Evolutionary conservation across 2,797 vertebrate species (phyloP).

Genomic region (Silurus lanzhouensis): DNA sequence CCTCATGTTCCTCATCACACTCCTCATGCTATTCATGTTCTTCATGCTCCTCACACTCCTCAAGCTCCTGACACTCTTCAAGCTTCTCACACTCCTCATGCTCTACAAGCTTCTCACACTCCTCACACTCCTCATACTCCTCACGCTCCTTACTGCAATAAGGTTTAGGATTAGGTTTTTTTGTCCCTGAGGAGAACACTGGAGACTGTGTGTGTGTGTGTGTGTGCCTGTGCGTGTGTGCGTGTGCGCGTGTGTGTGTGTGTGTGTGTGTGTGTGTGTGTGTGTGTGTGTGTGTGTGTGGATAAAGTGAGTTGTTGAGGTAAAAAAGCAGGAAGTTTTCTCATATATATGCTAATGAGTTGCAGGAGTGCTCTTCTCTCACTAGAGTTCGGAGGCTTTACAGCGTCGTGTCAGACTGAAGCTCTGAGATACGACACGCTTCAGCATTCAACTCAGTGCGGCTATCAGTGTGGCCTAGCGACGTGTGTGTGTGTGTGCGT

Average conservation of each 20-base stretch:
- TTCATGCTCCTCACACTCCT: too few relatives aligned
- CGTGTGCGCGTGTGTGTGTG: not conserved
- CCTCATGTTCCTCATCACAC: too few relatives aligned
- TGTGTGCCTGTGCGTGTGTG: too few relatives aligned
- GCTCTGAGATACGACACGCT: slow-evolving; percentile 62
- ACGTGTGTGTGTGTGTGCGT: slow-evolving; percentile 18
- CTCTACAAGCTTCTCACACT: too few relatives aligned
- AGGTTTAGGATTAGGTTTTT: not conserved
- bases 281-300: slow-evolving; percentile 10
- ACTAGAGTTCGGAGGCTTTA: slow-evolving; percentile 56
- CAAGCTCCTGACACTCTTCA: too few relatives aligned
- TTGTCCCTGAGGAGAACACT: not conserved
- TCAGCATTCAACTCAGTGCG: slow-evolving; percentile 56
- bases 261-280: not conserved
- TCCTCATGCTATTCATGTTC: too few relatives aligned
- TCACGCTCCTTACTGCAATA: not conserved
- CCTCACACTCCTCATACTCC: not conserved
- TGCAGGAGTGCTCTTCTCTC: slow-evolving; percentile 62
- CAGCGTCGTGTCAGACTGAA: slow-evolving; percentile 70
- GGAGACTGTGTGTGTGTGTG: not conserved
- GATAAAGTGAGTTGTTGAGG: slow-evolving; percentile 64
- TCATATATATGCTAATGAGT: slow-evolving; percentile 82
- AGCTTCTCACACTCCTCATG: too few relatives aligned
- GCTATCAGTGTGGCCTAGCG: slow-evolving; percentile 38
- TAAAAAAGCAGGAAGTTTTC: slow-evolving; percentile 67